phyloP scores from a whole-genome alignment of 1,140 invertebrate species.

The Drosophila sucinea region DNA sequence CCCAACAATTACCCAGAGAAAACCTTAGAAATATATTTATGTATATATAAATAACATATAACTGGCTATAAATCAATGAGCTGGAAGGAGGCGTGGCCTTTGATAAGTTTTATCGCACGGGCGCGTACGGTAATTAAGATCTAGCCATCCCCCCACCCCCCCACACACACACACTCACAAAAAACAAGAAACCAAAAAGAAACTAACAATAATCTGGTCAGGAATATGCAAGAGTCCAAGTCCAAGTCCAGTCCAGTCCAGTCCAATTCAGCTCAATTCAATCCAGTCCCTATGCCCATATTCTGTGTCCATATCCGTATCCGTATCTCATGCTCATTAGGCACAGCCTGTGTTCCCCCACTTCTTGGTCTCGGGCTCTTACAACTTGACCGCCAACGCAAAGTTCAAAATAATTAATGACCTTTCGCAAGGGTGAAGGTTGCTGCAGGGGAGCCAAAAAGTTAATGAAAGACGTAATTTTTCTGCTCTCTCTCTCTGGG shows the following conservation, averaged over 20 bases:
- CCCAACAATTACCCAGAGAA: constrained; percentile 51
- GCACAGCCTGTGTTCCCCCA: constrained; percentile 63
- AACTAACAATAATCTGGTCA: constrained; percentile 73
- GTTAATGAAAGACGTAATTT: constrained; percentile 81
- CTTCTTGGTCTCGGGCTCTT: neutral
- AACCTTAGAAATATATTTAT: constrained; percentile 39
- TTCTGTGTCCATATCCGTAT: constrained; percentile 24
- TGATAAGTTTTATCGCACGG: constrained; percentile 80
- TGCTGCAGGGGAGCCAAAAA: constrained; percentile 41
- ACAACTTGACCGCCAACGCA: constrained; percentile 65
- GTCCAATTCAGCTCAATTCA: neutral
- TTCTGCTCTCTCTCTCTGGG: constrained; percentile 19
- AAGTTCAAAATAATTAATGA: constrained; percentile 82
- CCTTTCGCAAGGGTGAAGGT: constrained; percentile 45
- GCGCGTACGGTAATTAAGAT: constrained; percentile 75
- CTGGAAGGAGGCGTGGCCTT: constrained; percentile 35
- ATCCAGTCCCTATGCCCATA: constrained; percentile 29
- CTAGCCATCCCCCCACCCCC: neutral
- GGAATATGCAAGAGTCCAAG: constrained; percentile 39
- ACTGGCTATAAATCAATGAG: constrained; percentile 72
- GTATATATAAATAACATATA: constrained; percentile 74
- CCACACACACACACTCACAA: neutral
- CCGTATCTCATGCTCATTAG: constrained; percentile 79
- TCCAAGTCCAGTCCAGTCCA: constrained; percentile 8
- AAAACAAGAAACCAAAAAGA: neutral